Base-by-base conservation (phyloP, 2,797 vertebrate species). In the Oreochromis mossambicus region DNA sequence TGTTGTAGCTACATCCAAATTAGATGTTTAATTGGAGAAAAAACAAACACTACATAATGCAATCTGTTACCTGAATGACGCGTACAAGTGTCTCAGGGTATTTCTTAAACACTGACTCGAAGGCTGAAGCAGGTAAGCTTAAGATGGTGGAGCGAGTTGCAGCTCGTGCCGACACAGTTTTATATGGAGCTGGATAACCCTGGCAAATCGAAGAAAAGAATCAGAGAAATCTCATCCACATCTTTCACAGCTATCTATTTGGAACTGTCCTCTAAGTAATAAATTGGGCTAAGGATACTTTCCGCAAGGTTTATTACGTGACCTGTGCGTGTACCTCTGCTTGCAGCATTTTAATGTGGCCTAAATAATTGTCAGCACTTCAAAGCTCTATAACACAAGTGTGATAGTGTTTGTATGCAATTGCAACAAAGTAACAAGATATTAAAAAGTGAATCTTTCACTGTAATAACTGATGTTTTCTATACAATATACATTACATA, bases 21-120 rank as follows among this genome's bases (percentile, higher is more conserved):
- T 21, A 78, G 19, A 34, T 6, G 12, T 78, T 87, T 55, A 61
- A 21, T 8, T 26, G 73, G 29, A 52, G 8, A 56, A 8, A 14
- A 11, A 36, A 79, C 29, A 61, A 78, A 70, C 8, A 15, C 3
- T 15, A 70, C 13, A 82, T n/a, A 1, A 5, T 82, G 10, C 15
- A 81, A 10, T 86, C 1, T 10, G 3, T 91, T 92, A 95, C 98
- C 98, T 99, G 98, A 4, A 99, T 98, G 81, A 99, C 97, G 3
- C 98, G 96, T 14, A 99, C 98, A 12, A 99, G 97, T 0, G 98
- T 99, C 78, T 99, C 98, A 0, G 98, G 98, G 8, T 98, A 98
- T 86, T 99, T 99, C 90, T 97, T 96, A 89, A 99, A 99, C 48
- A 99, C 96, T 0, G 97, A 97, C 83, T 99, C 97, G 43, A 99